Evolutionary conservation across 2,888 invertebrate genomes (phyloP), one percentile per base, ranked within the genome.

Genomic region (Myopa testacea): DNA sequence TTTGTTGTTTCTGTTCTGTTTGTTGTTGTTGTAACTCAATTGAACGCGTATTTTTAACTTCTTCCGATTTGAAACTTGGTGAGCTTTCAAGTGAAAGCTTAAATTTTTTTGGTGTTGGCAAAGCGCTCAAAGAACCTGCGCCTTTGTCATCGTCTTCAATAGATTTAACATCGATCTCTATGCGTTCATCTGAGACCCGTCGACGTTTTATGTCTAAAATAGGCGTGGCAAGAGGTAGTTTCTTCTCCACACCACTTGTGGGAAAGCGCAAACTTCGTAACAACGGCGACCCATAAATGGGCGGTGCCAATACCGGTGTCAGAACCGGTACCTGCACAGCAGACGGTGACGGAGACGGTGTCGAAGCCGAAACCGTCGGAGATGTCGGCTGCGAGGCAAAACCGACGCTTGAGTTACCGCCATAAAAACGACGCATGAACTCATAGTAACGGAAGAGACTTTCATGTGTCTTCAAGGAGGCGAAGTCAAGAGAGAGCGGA

Each of bases 401-500:
- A 19, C 60, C 45, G n/a, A n/a, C n/a, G 58, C 55, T 45, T 12
- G 68, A 16, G 6, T 8, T 55, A 19, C 38, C 55, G 52, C 83
- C 80, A 81, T 88, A 88, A 50, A 88, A 84, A 40, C 88, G 86
- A 50, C 86, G 79, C 88, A 88, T 88, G 72, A 88, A 88, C 73
- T 88, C 88, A 78, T 88, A 88, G 78, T 88, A 88, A 55, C 86
- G 84, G 52, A 87, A 78, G 16, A 88, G 84, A 83, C 85, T 88
- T 26, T 87, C 88, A 4, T 82, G 86, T 16, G 87, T 85, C 80
- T 86, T 87, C 1, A 87, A 77, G 78, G 86, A 81, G 79, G 87
- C 83, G 81, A 86, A 81, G 73, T 88, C 87, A 62, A 85, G 81
- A 71, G 79, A 76, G 12, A 79, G 75, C 50, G 83, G 83, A 55